Evolutionary conservation across 2,113 vertebrate species (phyloP).

Genomic region (Todiramphus chloris): DNA sequence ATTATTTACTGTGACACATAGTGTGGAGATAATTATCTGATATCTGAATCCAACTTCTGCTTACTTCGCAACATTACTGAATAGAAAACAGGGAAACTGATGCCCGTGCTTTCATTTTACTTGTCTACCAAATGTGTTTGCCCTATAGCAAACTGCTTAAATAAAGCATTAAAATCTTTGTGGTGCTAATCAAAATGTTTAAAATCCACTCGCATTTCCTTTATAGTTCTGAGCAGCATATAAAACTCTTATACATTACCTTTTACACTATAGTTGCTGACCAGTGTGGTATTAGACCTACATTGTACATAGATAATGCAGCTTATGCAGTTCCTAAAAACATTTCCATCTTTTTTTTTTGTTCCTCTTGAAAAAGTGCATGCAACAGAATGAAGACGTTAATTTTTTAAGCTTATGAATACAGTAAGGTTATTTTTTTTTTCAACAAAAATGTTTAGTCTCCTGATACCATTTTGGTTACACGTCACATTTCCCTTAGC

Average conservation of each 20-base stretch:
- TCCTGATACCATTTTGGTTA: background rate
- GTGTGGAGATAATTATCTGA: conserved; percentile 86
- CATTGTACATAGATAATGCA: conserved; percentile 42
- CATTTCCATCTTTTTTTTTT: background rate
- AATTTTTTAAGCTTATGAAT: background rate
- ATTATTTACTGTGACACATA: conserved; percentile 88
- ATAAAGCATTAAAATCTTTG: conserved; percentile 83
- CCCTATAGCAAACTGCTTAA: conserved; percentile 83
- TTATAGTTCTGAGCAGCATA: conserved; percentile 73
- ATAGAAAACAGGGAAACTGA: conserved; percentile 81
- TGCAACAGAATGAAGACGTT: background rate
- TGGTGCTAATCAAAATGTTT: conserved; percentile 81
- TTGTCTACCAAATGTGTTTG: conserved; percentile 82
- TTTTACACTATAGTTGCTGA: conserved; percentile 73
- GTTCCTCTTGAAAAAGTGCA: background rate
- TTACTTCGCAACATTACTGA: conserved; percentile 83
- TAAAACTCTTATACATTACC: conserved; percentile 70
- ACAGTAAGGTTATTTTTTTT: background rate
- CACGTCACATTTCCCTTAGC: background rate
- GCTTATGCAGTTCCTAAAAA: conserved; percentile 39
- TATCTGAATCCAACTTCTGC: conserved; percentile 84
- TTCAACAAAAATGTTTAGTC: background rate
- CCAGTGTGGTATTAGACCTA: conserved; percentile 53
- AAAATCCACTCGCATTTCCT: conserved; percentile 76
- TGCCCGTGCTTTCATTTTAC: conserved; percentile 74